Conservation (phyloP, 2,888 invertebrate species). For the Agapostemon virescens region DNA sequence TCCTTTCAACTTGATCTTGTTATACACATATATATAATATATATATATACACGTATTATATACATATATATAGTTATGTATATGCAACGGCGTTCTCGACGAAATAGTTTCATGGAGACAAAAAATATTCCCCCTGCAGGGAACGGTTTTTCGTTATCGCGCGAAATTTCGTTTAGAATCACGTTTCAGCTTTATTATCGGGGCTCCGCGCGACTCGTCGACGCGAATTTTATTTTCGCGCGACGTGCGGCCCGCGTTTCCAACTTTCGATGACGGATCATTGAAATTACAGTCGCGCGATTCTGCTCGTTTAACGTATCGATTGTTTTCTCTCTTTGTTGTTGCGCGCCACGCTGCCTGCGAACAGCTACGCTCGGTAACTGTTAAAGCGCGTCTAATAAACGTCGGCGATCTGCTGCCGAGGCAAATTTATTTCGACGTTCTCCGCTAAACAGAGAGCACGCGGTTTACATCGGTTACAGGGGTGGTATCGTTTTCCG, state of each 20-base stretch:
- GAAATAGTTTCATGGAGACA: neutral
- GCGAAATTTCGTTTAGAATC: neutral
- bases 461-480: neutral
- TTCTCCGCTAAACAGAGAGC: neutral
- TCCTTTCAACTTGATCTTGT: constrained; percentile 35
- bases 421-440: constrained; percentile 35
- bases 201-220: neutral
- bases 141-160: neutral
- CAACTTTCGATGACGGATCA: constrained; percentile 2
- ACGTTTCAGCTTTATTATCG: neutral
- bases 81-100: neutral
- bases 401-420: constrained; percentile 34
- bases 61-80: neutral
- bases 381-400: constrained; percentile 16
- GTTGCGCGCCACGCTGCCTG: constrained; percentile 16
- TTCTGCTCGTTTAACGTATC: constrained; percentile 29
- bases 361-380: constrained; percentile 37
- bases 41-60: too few species aligned
- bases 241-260: neutral
- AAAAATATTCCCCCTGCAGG: neutral
- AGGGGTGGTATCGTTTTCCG: neutral
- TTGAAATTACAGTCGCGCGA: constrained; percentile 24
- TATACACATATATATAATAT: neutral
- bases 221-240: constrained; percentile 3
- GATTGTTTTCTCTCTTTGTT: constrained; percentile 35